These are phyloP conservation scores for Dermolepida albohirtum DNA, from an alignment of 2,888 invertebrate genomes.

Conservation along the genomic window DNA sequence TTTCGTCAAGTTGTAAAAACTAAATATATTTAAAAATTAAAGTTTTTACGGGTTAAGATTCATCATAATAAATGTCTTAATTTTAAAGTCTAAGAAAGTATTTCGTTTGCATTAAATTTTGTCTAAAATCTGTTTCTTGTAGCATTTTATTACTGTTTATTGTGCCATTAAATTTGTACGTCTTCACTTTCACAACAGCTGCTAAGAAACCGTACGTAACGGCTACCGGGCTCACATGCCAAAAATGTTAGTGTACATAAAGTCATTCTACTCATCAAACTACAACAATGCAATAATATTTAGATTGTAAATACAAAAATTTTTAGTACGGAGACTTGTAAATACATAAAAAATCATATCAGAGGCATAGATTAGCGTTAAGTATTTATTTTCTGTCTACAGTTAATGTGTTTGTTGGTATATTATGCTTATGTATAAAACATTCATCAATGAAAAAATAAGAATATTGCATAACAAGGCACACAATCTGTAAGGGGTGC, in stretches of 20 bases:
- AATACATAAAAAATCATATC: conserved; percentile 18
- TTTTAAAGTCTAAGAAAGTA: not conserved
- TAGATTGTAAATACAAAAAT: no score
- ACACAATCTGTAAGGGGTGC: conserved; percentile 52
- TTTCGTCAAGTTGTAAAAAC: no score
- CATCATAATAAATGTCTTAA: conserved; percentile 20
- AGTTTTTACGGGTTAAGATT: conserved; percentile 1
- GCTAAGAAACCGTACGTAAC: conserved; percentile 10
- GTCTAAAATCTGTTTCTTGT: conserved; percentile 5
- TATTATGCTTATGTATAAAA: conserved; percentile 36
- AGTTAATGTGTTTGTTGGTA: conserved; percentile 35
- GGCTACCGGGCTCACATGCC: conserved; percentile 3
- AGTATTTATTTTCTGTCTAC: conserved; percentile 13
- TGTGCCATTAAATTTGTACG: conserved; percentile 3
- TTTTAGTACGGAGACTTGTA: no score
- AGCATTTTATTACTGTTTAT: not conserved
- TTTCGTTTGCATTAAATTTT: conserved; percentile 1
- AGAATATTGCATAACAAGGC: conserved; percentile 46
- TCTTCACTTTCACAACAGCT: conserved; percentile 25
- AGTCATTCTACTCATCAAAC: conserved; percentile 4
- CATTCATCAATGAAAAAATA: conserved; percentile 41
- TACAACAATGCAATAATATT: not conserved
- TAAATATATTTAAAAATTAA: no score
- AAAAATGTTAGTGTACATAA: conserved; percentile 4
- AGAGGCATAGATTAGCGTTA: not conserved